Conservation (phyloP, 2,113 vertebrate genomes). For the Pao palembangensis region DNA sequence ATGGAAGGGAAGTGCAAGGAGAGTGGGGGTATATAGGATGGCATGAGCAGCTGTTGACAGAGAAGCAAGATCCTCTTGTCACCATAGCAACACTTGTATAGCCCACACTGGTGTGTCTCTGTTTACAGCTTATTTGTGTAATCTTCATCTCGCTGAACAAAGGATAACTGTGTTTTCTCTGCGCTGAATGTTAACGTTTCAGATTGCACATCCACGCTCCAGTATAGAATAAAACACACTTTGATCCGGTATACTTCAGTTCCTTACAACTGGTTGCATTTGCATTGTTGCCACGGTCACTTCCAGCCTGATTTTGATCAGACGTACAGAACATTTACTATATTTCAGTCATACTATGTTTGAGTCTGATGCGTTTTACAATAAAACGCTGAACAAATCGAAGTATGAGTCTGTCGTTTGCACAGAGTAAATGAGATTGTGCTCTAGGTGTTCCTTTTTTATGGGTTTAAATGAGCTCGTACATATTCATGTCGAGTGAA, state of each 20-base stretch:
- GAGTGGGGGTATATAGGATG: constrained; percentile 64
- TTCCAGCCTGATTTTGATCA: no score
- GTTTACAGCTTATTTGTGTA: constrained; percentile 66
- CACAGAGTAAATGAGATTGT: no score
- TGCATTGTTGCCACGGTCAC: no score
- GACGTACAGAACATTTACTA: no score
- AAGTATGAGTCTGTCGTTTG: no score
- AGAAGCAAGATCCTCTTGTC: constrained; percentile 63
- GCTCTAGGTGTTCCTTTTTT: no score
- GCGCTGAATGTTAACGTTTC: constrained; percentile 20
- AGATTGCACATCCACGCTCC: background rate
- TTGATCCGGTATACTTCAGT: no score
- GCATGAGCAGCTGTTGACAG: constrained; percentile 74
- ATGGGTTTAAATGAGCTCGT: no score
- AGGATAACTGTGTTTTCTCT: constrained; percentile 16
- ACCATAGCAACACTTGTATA: constrained; percentile 71
- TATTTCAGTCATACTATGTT: background rate
- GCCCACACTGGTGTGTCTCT: constrained; percentile 56
- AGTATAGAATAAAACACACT: background rate
- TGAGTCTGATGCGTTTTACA: background rate
- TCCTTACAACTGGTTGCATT: no score
- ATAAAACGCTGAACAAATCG: no score
- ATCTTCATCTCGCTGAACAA: constrained; percentile 36
- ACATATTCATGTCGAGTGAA: no score
- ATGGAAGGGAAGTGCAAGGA: constrained; percentile 59